These are phyloP conservation scores for Anniella stebbinsi DNA, from an alignment of 2,797 vertebrate species.

Conservation along the genomic window DNA sequence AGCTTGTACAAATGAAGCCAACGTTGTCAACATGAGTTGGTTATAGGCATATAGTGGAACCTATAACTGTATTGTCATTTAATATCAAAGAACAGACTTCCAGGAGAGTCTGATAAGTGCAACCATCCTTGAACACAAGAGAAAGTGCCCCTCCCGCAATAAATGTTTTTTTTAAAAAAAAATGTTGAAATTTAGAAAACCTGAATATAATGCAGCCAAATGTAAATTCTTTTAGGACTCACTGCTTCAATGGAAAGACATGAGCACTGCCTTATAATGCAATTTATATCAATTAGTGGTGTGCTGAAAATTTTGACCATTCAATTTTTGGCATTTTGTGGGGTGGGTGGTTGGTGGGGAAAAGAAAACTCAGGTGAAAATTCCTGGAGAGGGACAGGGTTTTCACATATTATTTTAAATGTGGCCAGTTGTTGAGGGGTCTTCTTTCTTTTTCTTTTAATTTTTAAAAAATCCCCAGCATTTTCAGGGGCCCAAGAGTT, in stretches of 20 bases:
- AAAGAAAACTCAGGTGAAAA: too few species aligned
- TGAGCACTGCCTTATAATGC: not conserved
- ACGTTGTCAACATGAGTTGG: not conserved
- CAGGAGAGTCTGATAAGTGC: not conserved
- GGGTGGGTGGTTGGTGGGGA: too few species aligned
- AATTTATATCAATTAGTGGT: not conserved
- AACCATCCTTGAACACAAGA: not conserved
- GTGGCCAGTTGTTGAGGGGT: too few species aligned
- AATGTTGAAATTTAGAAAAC: not conserved
- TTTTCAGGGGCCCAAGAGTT: too few species aligned
- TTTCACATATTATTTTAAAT: too few species aligned
- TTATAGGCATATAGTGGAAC: not conserved
- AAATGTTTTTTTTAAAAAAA: not conserved
- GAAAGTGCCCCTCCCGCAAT: not conserved
- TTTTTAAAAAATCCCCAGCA: too few species aligned
- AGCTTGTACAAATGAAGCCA: slow-evolving; percentile 12
- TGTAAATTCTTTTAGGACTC: not conserved
- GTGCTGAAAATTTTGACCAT: too few species aligned
- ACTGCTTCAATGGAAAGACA: not conserved
- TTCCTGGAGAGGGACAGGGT: too few species aligned
- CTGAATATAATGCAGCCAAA: not conserved
- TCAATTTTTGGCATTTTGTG: too few species aligned
- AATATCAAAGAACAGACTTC: not conserved
- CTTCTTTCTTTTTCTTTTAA: too few species aligned
- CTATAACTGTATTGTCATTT: not conserved